Conservation (phyloP, 2,113 vertebrate genomes). For the Mormyrus iriodes region DNA sequence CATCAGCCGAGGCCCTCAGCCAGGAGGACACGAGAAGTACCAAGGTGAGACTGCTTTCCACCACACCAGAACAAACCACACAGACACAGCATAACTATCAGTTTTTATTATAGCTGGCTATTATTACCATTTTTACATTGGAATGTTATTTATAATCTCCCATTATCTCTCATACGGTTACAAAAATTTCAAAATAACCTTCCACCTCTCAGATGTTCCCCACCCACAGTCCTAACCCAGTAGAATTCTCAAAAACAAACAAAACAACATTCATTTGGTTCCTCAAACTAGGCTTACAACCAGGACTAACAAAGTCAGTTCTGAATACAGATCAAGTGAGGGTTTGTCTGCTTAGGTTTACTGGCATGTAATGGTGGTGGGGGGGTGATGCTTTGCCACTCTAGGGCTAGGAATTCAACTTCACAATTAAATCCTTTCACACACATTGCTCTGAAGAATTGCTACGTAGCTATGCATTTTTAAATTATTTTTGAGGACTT, state of each 20-base stretch:
- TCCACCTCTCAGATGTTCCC: conserved; percentile 48
- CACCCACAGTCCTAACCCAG: conserved; percentile 41
- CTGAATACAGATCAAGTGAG: conserved; percentile 26
- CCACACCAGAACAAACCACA: conserved; percentile 2
- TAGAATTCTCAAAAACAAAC: conserved; percentile 51
- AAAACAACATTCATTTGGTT: conserved; percentile 29
- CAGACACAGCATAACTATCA: conserved; percentile 27
- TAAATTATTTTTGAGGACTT: background rate
- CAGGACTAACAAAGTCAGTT: conserved; percentile 44
- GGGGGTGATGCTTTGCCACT: background rate
- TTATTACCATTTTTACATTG: conserved; percentile 65
- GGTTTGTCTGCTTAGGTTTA: background rate
- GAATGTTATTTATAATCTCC: conserved; percentile 79
- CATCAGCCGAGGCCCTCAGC: background rate
- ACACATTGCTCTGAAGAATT: background rate
- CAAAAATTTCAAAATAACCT: conserved; percentile 61
- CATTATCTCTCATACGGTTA: conserved; percentile 67
- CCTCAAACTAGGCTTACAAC: conserved; percentile 50
- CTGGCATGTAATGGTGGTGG: background rate
- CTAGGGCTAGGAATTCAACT: background rate
- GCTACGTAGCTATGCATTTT: no score
- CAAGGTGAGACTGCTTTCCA: background rate
- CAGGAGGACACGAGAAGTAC: background rate
- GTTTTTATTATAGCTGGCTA: conserved; percentile 81
- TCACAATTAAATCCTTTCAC: background rate